Base-by-base conservation (phyloP, 2,888 invertebrate species). In the Synanthedon vespiformis region DNA sequence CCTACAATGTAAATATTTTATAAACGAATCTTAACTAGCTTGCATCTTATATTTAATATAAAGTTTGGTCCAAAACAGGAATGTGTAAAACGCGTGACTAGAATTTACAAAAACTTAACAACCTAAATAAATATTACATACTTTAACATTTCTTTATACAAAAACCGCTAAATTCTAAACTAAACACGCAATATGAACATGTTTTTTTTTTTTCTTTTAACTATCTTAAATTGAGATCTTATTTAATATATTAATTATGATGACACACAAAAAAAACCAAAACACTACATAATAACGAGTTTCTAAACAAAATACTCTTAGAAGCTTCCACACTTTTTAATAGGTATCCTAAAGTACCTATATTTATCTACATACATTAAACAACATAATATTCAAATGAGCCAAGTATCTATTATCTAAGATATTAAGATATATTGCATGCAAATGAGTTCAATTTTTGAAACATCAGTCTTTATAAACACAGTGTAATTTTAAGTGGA, bases 41-140 rank as follows among this genome's bases (percentile, higher is more conserved):
- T 34, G 10, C 34, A 34, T 34, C 34, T 34, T 34, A 34, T 34
- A 34, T 34, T 34, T 34, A 34, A 34, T 10, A 22, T 34, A 77
- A 72, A 72, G 84, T 85, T 86, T 85, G 85, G 83, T 86, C 85
- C 81, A 78, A 78, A 86, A 86, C 85, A 86, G 87, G 87, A 87
- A 86, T 86, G 87, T 84, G 72, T 82, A 81, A 81, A 86, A 87
- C 85, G 80, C 76, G 71, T 87, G 87, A 86, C 87, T 87, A 87
- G 87, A 87, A 85, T 87, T 86, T 87, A 78, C 79, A 82, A 86
- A 80, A 86, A 86, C 87, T 79, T 86, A 87, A 86, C 87, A 77
- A 80, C 80, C 82, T 74, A 72, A 80, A 83, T 81, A 85, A 81
- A 84, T 81, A 84, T 74, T 77, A 82, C 72, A 80, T 74, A 70